phyloP scores from a whole-genome alignment of 2,113 vertebrate genomes.

The Clupea harengus region DNA sequence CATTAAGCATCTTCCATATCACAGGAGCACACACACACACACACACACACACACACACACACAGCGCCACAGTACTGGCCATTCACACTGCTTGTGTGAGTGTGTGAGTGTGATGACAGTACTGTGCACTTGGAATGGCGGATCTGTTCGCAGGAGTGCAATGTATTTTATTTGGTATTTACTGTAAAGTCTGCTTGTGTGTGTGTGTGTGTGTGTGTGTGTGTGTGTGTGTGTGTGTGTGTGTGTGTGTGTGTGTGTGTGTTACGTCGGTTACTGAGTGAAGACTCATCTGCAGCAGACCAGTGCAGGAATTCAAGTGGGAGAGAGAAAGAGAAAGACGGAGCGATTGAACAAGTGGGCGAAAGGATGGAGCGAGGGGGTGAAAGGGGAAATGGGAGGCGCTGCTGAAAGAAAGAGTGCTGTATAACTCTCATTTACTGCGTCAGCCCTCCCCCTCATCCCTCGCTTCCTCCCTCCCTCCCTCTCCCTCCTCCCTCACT shows the following conservation, averaged over 20 bases:
- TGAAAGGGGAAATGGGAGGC: slow-evolving; percentile 35
- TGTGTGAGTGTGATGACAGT: background rate
- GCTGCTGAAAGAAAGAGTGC: slow-evolving; percentile 48
- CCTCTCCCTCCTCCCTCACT: too few species aligned
- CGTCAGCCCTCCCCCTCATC: slow-evolving; percentile 68
- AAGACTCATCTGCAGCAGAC: background rate
- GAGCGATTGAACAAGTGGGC: slow-evolving; percentile 23
- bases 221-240: slow-evolving; percentile 52
- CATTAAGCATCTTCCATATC: slow-evolving; percentile 44
- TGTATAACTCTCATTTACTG: slow-evolving; percentile 47
- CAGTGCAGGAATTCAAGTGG: slow-evolving; percentile 56
- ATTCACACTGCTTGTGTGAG: background rate
- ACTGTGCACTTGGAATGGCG: background rate
- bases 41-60: background rate
- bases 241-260: slow-evolving; percentile 45
- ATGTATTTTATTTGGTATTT: background rate
- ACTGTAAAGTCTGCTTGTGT: background rate
- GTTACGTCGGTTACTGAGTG: background rate
- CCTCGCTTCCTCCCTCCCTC: background rate
- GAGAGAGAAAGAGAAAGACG: slow-evolving; percentile 33
- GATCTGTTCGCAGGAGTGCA: background rate
- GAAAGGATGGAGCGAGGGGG: slow-evolving; percentile 7
- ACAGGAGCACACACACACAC: background rate
- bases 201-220: background rate
- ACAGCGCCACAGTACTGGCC: background rate